These are phyloP conservation scores for Leptopilina clavipes DNA, from an alignment of 1,140 invertebrate genomes.

Conservation along the genomic window DNA sequence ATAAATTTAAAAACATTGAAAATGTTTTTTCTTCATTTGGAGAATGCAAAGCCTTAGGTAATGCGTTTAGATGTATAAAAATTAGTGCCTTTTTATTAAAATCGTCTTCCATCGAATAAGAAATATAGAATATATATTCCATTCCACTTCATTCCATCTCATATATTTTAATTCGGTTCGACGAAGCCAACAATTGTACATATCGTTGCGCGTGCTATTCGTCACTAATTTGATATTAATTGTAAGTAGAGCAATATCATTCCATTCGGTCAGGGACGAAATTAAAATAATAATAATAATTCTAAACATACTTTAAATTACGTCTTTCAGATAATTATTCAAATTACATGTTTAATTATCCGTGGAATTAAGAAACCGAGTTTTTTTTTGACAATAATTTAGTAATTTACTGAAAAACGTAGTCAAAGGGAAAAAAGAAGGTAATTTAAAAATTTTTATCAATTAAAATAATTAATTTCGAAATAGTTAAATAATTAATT, in stretches of 20 bases:
- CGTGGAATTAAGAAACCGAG: background rate
- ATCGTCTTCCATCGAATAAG: slow-evolving; percentile 48
- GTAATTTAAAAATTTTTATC: too few species aligned
- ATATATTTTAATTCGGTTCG: slow-evolving; percentile 16
- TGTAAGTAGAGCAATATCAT: slow-evolving; percentile 38
- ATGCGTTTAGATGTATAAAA: background rate
- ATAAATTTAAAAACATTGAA: too few species aligned
- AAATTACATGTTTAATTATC: background rate
- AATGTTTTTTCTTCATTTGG: slow-evolving; percentile 29
- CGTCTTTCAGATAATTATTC: background rate
- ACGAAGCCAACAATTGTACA: slow-evolving; percentile 38
- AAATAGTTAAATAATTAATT: too few species aligned
- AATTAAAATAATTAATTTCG: too few species aligned
- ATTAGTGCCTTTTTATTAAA: slow-evolving; percentile 45
- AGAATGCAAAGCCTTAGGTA: background rate
- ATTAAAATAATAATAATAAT: background rate
- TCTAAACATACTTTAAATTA: background rate
- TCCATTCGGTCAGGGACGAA: slow-evolving; percentile 43
- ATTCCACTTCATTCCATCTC: slow-evolving; percentile 27
- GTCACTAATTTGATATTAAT: slow-evolving; percentile 40
- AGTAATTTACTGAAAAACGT: too few species aligned
- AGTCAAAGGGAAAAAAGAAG: too few species aligned
- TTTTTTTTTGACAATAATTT: too few species aligned
- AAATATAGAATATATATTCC: slow-evolving; percentile 39
- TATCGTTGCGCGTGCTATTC: slow-evolving; percentile 38